Evolutionary conservation across 2,888 invertebrate genomes (phyloP).

Genomic region (Rhagophthalmus giganteus): DNA sequence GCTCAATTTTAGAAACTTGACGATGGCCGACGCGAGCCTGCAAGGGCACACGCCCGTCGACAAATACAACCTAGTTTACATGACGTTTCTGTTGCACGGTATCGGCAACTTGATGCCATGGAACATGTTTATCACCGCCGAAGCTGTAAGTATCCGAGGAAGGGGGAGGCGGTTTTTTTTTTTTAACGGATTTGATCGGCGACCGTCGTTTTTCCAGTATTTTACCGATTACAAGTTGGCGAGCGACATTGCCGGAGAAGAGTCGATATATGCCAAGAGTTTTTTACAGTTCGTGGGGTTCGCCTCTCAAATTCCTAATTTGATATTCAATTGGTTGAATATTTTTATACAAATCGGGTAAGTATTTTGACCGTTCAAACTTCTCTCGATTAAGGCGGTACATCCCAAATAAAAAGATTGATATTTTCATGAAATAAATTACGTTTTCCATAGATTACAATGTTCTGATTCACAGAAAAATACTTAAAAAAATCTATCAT

Average conservation of each 20-base stretch:
- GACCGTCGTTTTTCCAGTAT: conserved; percentile 65
- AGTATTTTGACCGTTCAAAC: too few species aligned
- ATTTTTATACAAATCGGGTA: conserved; percentile 87
- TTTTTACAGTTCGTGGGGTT: conserved; percentile 87
- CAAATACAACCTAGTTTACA: conserved; percentile 78
- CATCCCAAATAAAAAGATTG: too few species aligned
- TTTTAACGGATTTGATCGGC: too few species aligned
- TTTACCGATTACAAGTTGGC: conserved; percentile 86
- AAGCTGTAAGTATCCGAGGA: conserved; percentile 71
- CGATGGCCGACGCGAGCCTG: conserved; percentile 68
- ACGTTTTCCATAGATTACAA: too few species aligned
- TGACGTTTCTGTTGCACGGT: conserved; percentile 90
- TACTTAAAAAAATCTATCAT: too few species aligned
- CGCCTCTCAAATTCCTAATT: conserved; percentile 91
- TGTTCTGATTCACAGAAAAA: too few species aligned
- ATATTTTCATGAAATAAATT: too few species aligned
- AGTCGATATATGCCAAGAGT: conserved; percentile 65
- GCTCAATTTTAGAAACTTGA: conserved; percentile 70
- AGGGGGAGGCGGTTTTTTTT: not conserved
- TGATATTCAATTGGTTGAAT: conserved; percentile 92
- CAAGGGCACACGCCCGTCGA: conserved; percentile 79
- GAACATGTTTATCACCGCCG: conserved; percentile 99
- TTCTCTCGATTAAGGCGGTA: too few species aligned
- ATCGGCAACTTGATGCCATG: conserved; percentile 94
- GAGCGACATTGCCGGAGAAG: conserved; percentile 59